phyloP scores from a whole-genome alignment of 92 coral and sea anemone species.

The Parazoanthus atlanticus region DNA sequence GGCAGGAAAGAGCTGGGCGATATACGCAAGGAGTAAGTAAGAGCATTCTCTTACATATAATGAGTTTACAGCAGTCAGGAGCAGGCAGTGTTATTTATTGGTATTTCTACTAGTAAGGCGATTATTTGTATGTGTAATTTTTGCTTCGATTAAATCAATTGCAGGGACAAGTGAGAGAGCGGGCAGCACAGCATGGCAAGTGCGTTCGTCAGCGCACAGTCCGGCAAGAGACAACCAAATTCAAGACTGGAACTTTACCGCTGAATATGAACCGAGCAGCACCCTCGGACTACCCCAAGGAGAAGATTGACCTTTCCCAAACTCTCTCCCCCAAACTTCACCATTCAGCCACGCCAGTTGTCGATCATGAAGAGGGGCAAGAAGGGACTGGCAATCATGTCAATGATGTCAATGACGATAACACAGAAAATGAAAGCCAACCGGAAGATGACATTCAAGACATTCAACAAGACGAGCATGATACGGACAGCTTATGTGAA shows the following conservation, averaged over 20 bases:
- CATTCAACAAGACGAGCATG: slow-evolving; percentile 9
- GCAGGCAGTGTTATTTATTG: too few species aligned
- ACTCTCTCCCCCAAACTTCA: too few species aligned
- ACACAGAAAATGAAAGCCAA: background rate
- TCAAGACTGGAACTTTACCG: slow-evolving; percentile 20
- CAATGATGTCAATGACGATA: background rate
- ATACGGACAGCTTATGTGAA: background rate
- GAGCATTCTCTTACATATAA: too few species aligned
- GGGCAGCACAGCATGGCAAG: background rate
- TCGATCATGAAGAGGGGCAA: background rate
- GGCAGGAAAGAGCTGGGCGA: too few species aligned
- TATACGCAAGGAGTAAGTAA: too few species aligned
- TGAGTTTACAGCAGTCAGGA: too few species aligned
- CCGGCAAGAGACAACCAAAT: background rate
- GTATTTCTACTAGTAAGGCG: too few species aligned
- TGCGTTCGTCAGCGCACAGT: background rate
- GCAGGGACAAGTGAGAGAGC: too few species aligned
- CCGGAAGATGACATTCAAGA: slow-evolving; percentile 8
- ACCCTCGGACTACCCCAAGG: background rate
- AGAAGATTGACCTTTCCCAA: too few species aligned
- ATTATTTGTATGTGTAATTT: too few species aligned
- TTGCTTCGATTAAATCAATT: too few species aligned
- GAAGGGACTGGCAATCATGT: background rate
- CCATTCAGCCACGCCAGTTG: background rate
- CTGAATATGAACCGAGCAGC: slow-evolving; percentile 17